phyloP scores from a whole-genome alignment of 2,113 vertebrate species.

The Lagenorhynchus albirostris region DNA sequence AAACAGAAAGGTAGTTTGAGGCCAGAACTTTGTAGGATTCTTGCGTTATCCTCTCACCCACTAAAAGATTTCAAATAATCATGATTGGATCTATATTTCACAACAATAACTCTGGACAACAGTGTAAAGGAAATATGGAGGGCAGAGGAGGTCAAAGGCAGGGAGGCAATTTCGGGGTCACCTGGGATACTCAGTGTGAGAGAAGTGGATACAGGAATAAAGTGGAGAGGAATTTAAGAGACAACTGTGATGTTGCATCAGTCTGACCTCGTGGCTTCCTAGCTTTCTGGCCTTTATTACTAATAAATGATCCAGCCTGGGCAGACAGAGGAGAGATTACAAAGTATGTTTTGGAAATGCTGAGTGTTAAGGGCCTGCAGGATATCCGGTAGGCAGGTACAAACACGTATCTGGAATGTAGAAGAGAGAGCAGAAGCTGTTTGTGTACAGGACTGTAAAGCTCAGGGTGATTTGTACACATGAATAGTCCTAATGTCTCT shows the following conservation, averaged over 20 bases:
- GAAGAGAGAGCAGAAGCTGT: not conserved
- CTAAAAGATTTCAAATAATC: not conserved
- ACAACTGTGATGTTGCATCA: not conserved
- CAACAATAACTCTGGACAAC: not conserved
- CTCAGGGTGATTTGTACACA: not conserved
- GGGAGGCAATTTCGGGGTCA: not conserved
- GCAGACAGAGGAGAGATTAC: not conserved
- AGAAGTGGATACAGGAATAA: not conserved
- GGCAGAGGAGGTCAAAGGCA: not conserved
- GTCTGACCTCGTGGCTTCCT: not conserved
- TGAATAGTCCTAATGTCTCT: not conserved
- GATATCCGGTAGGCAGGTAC: rapidly evolving
- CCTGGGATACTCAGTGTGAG: not conserved
- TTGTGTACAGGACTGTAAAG: not conserved
- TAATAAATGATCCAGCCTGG: not conserved
- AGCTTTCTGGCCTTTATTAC: not conserved
- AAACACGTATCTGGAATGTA: not conserved
- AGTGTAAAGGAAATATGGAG: not conserved
- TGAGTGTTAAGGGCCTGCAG: not conserved
- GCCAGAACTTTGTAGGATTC: not conserved
- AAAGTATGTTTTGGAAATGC: not conserved
- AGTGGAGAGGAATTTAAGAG: not conserved
- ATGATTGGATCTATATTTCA: not conserved
- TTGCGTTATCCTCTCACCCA: not conserved
- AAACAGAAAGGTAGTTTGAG: not conserved